Percentiles rank a stretch among this genome's conserved stretches.
Evolutionary conservation across 2,888 invertebrate species (phyloP).

Genomic region (Tineola bisselliella): DNA sequence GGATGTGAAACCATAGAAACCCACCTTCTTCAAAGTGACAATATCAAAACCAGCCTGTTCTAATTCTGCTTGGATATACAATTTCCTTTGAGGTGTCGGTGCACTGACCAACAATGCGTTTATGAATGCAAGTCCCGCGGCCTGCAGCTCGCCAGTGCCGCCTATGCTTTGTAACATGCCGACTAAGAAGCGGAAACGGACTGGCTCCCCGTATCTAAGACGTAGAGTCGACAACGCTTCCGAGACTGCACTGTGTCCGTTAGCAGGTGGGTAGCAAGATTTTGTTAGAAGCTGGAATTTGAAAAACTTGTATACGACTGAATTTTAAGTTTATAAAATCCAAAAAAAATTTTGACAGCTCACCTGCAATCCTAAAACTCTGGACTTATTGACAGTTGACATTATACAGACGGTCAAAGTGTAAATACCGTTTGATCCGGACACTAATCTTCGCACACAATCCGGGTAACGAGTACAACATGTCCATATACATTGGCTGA

Average conservation of each 20-base stretch:
- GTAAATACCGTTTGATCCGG: constrained; percentile 83
- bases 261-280: constrained; percentile 78
- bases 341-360: constrained; percentile 3
- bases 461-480: constrained; percentile 84
- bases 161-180: constrained; percentile 87
- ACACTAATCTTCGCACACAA: constrained; percentile 78
- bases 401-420: constrained; percentile 88
- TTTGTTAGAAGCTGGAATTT: constrained; percentile 80
- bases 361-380: constrained; percentile 88
- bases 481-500: constrained; percentile 81
- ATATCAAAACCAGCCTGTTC: constrained; percentile 84
- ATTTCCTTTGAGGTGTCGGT: constrained; percentile 76
- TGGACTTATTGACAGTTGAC: constrained; percentile 85
- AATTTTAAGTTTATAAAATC: too few species aligned
- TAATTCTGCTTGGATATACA: constrained; percentile 87
- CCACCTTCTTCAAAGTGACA: constrained; percentile 67
- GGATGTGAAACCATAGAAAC: too few species aligned
- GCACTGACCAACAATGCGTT: constrained; percentile 85
- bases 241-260: constrained; percentile 86
- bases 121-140: constrained; percentile 84
- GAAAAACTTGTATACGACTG: too few species aligned
- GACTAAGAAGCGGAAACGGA: constrained; percentile 88
- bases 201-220: constrained; percentile 89
- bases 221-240: constrained; percentile 91
- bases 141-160: constrained; percentile 76